Evolutionary conservation across 35 echinoderm and acorn worm species (phyloP).

Genomic region (Ophioderma brevispina): DNA sequence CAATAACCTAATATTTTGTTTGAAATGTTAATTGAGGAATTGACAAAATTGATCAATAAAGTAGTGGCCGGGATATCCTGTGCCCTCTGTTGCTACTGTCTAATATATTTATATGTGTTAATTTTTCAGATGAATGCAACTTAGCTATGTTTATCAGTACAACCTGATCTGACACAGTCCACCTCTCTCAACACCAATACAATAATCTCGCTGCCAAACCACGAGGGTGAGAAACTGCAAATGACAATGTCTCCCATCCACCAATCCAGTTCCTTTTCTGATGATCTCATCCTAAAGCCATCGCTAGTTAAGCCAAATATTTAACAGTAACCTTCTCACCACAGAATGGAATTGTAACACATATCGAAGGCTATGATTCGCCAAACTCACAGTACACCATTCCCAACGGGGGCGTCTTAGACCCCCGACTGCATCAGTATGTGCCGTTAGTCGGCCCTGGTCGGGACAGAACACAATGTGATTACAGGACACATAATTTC

Average conservation of each 20-base stretch:
- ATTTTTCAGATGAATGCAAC: slow-evolving; percentile 77
- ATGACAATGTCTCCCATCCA: slow-evolving; percentile 51
- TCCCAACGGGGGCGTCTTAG: slow-evolving; percentile 61
- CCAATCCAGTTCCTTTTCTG: slow-evolving; percentile 29
- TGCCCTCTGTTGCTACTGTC: too few relatives aligned
- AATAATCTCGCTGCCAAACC: slow-evolving; percentile 61
- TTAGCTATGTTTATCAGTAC: slow-evolving; percentile 77
- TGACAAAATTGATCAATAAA: too few relatives aligned
- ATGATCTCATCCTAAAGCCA: slow-evolving; percentile 31
- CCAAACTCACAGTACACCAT: slow-evolving; percentile 74
- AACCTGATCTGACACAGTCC: slow-evolving; percentile 86
- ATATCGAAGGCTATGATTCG: slow-evolving; percentile 74
- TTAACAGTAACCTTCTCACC: slow-evolving; percentile 77
- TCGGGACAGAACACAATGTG: slow-evolving; percentile 12
- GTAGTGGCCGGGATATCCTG: too few relatives aligned
- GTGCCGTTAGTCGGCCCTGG: slow-evolving; percentile 73
- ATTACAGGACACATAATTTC: neutral
- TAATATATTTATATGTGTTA: neutral
- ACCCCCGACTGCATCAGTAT: slow-evolving; percentile 70
- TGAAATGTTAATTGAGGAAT: too few relatives aligned
- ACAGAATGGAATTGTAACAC: slow-evolving; percentile 74
- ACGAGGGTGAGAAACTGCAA: slow-evolving; percentile 59
- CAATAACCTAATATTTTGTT: too few relatives aligned
- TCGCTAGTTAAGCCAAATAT: slow-evolving; percentile 46
- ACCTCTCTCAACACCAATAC: slow-evolving; percentile 31